Evolutionary conservation across 2,888 invertebrate genomes (phyloP).

Genomic region (Plagodis pulveraria): DNA sequence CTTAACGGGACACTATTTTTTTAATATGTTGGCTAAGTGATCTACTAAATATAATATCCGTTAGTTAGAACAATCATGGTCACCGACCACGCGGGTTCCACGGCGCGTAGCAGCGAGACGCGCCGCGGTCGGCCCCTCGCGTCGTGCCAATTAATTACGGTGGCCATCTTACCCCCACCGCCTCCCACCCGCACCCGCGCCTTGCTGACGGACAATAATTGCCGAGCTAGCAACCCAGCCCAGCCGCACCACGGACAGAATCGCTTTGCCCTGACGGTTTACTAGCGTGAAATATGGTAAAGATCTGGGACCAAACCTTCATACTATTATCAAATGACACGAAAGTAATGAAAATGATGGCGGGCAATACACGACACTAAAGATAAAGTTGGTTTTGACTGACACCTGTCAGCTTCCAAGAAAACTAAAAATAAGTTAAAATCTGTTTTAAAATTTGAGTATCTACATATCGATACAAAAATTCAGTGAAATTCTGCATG

Average conservation of each 20-base stretch:
- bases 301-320: constrained; percentile 9
- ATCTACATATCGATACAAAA: too few species aligned
- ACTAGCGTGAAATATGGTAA: constrained; percentile 10
- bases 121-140: constrained; percentile 82
- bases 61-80: constrained; percentile 28
- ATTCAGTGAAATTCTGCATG: too few species aligned
- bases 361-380: too few species aligned
- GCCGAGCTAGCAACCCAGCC: constrained; percentile 56
- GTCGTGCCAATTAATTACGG: constrained; percentile 85
- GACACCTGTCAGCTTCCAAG: too few species aligned
- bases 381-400: too few species aligned
- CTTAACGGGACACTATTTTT: too few species aligned
- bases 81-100: constrained; percentile 67
- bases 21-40: too few species aligned
- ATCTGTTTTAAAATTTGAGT: too few species aligned
- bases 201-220: constrained; percentile 81
- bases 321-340: too few species aligned
- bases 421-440: too few species aligned
- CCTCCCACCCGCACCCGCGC: constrained; percentile 47
- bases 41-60: neutral
- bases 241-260: constrained; percentile 17
- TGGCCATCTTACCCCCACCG: constrained; percentile 76
- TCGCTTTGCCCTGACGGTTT: constrained; percentile 16
- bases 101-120: constrained; percentile 77
- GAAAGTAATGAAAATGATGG: too few species aligned